These are phyloP conservation scores for Ia io DNA, from an alignment of 2,113 vertebrate genomes.

Conservation along the genomic window DNA sequence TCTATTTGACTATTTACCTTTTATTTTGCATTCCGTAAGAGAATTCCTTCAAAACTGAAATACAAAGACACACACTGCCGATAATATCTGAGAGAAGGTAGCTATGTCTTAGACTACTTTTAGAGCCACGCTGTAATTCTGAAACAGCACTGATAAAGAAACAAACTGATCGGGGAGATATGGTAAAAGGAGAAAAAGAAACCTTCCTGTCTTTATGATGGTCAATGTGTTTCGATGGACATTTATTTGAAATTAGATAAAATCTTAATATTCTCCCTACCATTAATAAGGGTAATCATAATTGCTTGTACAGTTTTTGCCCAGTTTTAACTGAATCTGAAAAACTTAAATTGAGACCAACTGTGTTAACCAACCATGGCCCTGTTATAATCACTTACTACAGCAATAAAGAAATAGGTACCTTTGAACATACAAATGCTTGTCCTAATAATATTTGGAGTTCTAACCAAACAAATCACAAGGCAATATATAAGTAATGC, in stretches of 20 bases:
- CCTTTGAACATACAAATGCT: neutral
- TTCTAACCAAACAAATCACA: conserved; percentile 19
- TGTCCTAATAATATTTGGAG: neutral
- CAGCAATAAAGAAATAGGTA: neutral
- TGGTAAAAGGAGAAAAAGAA: neutral
- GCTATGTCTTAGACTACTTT: conserved; percentile 8
- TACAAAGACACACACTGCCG: neutral
- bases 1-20: conserved; percentile 22
- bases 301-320: neutral
- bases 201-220: neutral
- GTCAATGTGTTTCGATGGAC: neutral
- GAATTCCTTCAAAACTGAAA: conserved; percentile 3
- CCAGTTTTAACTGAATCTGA: neutral
- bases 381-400: neutral
- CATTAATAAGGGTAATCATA: neutral
- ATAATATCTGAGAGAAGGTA: neutral
- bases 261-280: neutral
- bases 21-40: neutral
- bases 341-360: neutral
- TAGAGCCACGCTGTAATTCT: neutral
- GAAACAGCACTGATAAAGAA: neutral
- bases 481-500: neutral
- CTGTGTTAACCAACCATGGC: neutral
- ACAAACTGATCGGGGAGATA: neutral
- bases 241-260: conserved; percentile 22